Evolutionary conservation across 2,797 vertebrate species (phyloP).

Genomic region (Morus bassanus): DNA sequence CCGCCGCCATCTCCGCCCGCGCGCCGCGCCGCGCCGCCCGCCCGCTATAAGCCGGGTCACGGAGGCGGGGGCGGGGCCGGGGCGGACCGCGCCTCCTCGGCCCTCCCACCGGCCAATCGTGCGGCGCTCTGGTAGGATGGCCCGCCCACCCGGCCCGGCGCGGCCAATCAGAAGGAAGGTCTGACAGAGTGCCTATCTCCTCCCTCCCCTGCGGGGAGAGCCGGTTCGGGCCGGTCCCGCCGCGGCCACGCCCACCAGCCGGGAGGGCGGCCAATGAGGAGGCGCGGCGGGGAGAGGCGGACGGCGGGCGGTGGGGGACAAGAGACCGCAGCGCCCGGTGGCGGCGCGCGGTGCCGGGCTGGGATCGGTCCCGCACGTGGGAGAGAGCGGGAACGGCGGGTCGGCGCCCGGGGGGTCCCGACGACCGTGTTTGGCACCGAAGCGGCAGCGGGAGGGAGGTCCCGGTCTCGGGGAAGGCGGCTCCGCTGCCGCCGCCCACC

Average conservation of each 20-base stretch:
- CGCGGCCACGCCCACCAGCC: neutral
- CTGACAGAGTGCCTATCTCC: fast-evolving
- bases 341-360: too few species aligned
- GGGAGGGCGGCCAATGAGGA: neutral
- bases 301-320: neutral
- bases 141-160: fast-evolving
- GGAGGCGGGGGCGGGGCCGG: neutral
- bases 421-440: neutral
- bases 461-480: neutral
- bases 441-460: neutral
- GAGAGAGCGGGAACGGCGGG: neutral
- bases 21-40: neutral
- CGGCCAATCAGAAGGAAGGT: neutral
- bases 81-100: fast-evolving
- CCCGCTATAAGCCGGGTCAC: neutral
- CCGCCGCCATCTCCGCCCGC: neutral
- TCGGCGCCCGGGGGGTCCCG: neutral
- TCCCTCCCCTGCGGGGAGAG: neutral
- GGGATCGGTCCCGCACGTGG: neutral
- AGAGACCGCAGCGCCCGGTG: neutral
- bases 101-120: fast-evolving
- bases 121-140: fast-evolving
- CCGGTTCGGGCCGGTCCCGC: neutral
- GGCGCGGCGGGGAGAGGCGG: neutral
- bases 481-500: neutral